These are phyloP conservation scores for Leptopilina syphax DNA, from an alignment of 2,888 invertebrate genomes.

Conservation along the genomic window DNA sequence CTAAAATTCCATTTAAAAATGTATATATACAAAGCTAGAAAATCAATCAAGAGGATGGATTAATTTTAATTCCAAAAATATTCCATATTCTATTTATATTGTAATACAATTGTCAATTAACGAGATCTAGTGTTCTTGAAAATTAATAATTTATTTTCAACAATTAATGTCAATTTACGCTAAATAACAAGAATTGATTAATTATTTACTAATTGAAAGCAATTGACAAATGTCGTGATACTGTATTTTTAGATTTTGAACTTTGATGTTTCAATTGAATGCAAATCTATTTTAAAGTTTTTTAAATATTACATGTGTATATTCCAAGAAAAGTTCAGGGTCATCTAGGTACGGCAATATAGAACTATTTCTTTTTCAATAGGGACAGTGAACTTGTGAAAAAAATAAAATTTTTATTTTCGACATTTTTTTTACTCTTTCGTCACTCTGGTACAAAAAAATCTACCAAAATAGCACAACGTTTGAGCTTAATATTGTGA, in stretches of 20 bases:
- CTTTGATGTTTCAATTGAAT: neutral
- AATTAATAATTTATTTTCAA: too few species aligned
- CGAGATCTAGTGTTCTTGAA: too few species aligned
- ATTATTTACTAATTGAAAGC: conserved; percentile 3
- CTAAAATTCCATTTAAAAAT: too few species aligned
- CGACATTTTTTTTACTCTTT: neutral
- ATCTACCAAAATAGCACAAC: too few species aligned
- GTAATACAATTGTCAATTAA: too few species aligned
- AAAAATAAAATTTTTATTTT: too few species aligned
- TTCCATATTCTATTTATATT: too few species aligned
- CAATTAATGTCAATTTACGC: neutral
- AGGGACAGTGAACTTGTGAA: conserved; percentile 6
- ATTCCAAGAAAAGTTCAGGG: neutral
- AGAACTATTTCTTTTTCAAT: neutral
- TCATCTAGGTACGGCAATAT: neutral
- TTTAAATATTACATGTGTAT: neutral
- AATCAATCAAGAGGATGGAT: too few species aligned
- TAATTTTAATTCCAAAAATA: too few species aligned
- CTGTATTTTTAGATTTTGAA: neutral
- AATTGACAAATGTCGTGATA: neutral
- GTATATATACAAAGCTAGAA: too few species aligned
- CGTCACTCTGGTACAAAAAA: too few species aligned
- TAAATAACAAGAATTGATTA: neutral
- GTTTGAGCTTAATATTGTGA: too few species aligned
- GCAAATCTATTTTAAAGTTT: conserved; percentile 3